Conservation (phyloP, 2,797 vertebrate genomes). For the Syngnathus acus region DNA sequence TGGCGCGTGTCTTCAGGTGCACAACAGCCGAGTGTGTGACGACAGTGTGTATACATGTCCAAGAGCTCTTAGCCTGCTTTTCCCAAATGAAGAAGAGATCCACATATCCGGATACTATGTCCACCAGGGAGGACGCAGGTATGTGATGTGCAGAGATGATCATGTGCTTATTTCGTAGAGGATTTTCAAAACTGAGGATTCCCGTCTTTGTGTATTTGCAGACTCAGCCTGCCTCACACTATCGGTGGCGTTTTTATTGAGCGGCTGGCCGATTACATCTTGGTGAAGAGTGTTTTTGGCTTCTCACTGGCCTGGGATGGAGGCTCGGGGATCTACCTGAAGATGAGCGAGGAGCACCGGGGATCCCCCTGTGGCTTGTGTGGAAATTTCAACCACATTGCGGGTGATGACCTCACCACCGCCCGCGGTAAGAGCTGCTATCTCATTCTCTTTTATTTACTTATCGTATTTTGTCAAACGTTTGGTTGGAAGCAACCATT, state of each 20-base stretch:
- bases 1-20: slow-evolving; percentile 69
- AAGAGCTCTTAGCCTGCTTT: slow-evolving; percentile 89
- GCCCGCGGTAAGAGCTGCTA: slow-evolving; percentile 76
- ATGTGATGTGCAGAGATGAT: slow-evolving; percentile 32
- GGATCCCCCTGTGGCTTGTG: slow-evolving; percentile 88
- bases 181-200: background rate
- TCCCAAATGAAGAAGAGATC: slow-evolving; percentile 92
- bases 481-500: background rate
- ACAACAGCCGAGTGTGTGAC: slow-evolving; percentile 86
- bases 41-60: slow-evolving; percentile 84
- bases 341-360: slow-evolving; percentile 88
- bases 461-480: too few species aligned
- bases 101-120: slow-evolving; percentile 88
- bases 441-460: slow-evolving; percentile 29
- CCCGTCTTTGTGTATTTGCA: slow-evolving; percentile 44
- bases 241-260: slow-evolving; percentile 86
- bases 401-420: slow-evolving; percentile 85
- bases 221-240: slow-evolving; percentile 84
- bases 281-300: slow-evolving; percentile 95
- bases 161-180: background rate
- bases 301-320: slow-evolving; percentile 98
- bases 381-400: slow-evolving; percentile 91
- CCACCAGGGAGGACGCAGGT: slow-evolving; percentile 84
- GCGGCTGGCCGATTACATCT: slow-evolving; percentile 90
- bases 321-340: slow-evolving; percentile 89